phyloP scores from a whole-genome alignment of 2,113 vertebrate genomes.

The Phyllostomus hastatus region DNA sequence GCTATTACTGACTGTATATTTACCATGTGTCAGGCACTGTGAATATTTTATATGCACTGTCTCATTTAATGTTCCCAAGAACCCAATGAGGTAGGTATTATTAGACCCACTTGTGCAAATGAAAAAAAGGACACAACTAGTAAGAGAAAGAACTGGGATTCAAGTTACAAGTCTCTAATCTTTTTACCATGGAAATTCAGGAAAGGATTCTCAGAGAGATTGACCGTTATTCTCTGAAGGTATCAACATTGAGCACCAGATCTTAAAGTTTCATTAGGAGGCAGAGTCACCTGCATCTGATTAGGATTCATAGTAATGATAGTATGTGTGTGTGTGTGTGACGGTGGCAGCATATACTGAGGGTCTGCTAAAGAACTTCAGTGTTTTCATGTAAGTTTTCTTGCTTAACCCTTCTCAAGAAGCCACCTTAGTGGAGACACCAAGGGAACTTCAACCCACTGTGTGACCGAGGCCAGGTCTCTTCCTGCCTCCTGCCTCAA shows the following conservation, averaged over 20 bases:
- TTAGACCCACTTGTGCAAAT: neutral
- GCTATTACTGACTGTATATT: neutral
- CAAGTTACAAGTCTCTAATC: neutral
- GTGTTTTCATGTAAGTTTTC: constrained; percentile 1
- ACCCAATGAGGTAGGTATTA: neutral
- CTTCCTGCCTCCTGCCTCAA: neutral
- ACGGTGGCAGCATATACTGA: neutral
- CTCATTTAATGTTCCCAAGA: neutral
- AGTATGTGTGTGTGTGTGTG: neutral
- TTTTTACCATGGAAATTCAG: neutral
- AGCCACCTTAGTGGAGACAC: neutral
- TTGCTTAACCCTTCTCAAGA: neutral
- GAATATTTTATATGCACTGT: neutral
- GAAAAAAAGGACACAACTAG: neutral
- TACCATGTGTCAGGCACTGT: neutral
- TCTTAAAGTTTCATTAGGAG: neutral
- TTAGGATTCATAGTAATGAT: neutral
- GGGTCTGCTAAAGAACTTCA: neutral
- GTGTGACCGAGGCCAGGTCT: neutral
- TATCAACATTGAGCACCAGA: neutral
- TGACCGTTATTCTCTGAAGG: neutral
- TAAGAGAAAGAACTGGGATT: neutral
- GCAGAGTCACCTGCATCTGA: neutral
- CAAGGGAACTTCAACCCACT: neutral
- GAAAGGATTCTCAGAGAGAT: neutral